phyloP scores from a whole-genome alignment of 2,888 invertebrate species.

The Sarcophaga carnaria region DNA sequence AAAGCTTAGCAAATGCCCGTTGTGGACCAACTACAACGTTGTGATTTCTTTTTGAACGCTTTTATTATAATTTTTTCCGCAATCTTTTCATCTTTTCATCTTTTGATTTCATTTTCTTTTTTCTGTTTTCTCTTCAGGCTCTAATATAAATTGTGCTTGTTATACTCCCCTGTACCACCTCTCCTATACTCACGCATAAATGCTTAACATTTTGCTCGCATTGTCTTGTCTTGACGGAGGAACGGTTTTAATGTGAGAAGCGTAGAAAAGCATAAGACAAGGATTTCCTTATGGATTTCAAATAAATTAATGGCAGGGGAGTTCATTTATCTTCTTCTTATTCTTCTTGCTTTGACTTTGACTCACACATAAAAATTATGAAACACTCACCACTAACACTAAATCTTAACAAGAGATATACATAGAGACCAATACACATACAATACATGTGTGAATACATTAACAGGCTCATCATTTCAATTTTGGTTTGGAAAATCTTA shows the following conservation, averaged over 20 bases:
- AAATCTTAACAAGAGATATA: slow-evolving; percentile 7
- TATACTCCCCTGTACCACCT: background rate
- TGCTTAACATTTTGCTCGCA: background rate
- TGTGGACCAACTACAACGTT: slow-evolving; percentile 49
- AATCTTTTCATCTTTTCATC: slow-evolving; percentile 53
- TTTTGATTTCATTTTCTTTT: background rate
- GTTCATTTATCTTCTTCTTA: slow-evolving; percentile 77
- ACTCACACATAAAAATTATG: slow-evolving; percentile 77
- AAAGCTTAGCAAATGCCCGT: no score
- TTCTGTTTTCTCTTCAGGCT: background rate
- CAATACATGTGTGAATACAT: background rate
- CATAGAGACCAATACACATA: background rate
- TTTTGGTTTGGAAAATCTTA: no score
- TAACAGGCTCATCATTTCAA: no score
- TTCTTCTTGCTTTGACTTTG: slow-evolving; percentile 62
- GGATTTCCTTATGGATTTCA: slow-evolving; percentile 61
- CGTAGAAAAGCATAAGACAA: slow-evolving; percentile 44
- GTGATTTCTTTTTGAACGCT: slow-evolving; percentile 27
- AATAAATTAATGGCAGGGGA: slow-evolving; percentile 67
- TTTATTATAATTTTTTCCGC: slow-evolving; percentile 46
- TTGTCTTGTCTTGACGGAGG: background rate
- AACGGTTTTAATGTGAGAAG: background rate
- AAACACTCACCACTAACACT: slow-evolving; percentile 76
- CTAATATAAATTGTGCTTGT: slow-evolving; percentile 29
- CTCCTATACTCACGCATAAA: background rate